A percentile compares a stretch with the other conserved stretches of the same genome.
Conservation (phyloP, 2,888 invertebrate species). For the Pediacus dermestoides region DNA sequence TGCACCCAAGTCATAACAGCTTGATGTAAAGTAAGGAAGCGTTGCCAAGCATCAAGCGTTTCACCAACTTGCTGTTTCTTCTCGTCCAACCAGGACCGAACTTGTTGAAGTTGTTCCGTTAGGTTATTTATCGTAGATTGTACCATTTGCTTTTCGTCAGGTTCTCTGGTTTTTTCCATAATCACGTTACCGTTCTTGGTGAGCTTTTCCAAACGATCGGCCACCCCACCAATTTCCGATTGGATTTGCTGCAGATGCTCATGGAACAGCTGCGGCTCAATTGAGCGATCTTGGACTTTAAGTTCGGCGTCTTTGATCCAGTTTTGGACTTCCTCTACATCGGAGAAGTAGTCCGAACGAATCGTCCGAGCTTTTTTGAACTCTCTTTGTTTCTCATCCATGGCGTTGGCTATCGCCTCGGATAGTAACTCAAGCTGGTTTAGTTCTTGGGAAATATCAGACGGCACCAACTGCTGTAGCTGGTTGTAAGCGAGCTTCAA, state of each 20-base stretch:
- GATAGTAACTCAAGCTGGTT: constrained; percentile 78
- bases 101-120: constrained; percentile 73
- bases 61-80: constrained; percentile 81
- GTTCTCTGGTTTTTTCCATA: constrained; percentile 74
- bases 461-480: constrained; percentile 62
- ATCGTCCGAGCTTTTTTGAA: constrained; percentile 82
- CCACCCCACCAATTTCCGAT: constrained; percentile 66
- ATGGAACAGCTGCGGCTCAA: constrained; percentile 72
- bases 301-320: constrained; percentile 84
- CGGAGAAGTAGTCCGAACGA: constrained; percentile 73
- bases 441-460: constrained; percentile 76
- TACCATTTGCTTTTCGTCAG: constrained; percentile 71
- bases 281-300: constrained; percentile 69
- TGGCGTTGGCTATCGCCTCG: constrained; percentile 72
- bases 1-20: constrained; percentile 79
- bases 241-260: constrained; percentile 75
- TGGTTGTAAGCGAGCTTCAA: constrained; percentile 62
- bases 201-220: constrained; percentile 74
- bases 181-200: constrained; percentile 75
- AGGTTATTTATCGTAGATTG: constrained; percentile 71
- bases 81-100: constrained; percentile 76
- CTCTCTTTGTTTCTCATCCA: constrained; percentile 86
- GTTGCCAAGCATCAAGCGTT: constrained; percentile 82
- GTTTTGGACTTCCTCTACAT: constrained; percentile 74
- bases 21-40: constrained; percentile 79